Conservation (phyloP, 1,140 invertebrate species). For the Eueides isabella region DNA sequence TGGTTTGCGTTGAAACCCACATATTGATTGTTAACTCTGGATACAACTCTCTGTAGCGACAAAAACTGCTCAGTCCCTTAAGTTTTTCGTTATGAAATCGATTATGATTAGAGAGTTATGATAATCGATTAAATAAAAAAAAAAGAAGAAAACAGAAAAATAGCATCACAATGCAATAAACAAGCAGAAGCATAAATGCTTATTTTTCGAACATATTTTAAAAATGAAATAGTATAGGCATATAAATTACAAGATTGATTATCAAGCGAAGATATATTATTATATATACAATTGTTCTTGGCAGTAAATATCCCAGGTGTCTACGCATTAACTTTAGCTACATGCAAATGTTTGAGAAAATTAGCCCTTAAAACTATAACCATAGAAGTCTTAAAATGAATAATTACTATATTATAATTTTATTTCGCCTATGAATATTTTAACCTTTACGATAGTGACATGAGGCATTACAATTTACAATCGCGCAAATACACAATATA, state of each 20-base stretch:
- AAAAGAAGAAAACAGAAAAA: too few species aligned
- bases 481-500: not conserved
- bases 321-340: not conserved
- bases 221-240: not conserved
- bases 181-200: too few species aligned
- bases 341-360: not conserved
- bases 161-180: too few species aligned
- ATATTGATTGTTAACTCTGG: too few species aligned
- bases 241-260: not conserved
- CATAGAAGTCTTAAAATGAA: not conserved
- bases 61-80: too few species aligned
- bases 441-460: not conserved
- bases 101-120: too few species aligned
- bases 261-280: not conserved
- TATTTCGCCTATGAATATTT: constrained; percentile 6
- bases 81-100: too few species aligned
- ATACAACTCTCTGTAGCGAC: too few species aligned
- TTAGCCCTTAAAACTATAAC: not conserved
- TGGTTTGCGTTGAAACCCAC: too few species aligned
- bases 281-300: not conserved
- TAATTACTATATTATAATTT: not conserved
- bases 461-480: not conserved
- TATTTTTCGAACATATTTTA: too few species aligned
- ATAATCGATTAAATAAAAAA: too few species aligned
- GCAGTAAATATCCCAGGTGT: constrained; percentile 8